These are phyloP conservation scores for Ectobius pallidus DNA, from an alignment of 2,888 invertebrate genomes.

Conservation along the genomic window DNA sequence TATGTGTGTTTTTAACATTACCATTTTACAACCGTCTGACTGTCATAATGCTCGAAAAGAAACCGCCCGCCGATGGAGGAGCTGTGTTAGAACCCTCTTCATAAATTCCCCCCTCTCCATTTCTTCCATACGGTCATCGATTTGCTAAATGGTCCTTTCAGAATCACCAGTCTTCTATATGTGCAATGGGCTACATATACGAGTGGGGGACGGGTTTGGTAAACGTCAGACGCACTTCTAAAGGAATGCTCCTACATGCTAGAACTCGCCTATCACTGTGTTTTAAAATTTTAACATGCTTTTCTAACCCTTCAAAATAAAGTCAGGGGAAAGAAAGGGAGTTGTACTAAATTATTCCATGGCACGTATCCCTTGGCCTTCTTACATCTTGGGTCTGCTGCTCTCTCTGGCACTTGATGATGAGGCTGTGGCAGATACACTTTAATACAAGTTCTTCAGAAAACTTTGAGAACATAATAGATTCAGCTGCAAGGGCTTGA, in stretches of 20 bases:
- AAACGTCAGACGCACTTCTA: not conserved
- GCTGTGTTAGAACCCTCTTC: not conserved
- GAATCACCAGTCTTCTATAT: not conserved
- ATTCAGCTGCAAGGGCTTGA: too few relatives aligned
- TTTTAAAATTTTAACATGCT: not conserved
- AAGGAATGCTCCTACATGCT: not conserved
- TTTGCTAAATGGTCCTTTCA: slow-evolving; percentile 15
- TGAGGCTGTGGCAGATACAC: too few relatives aligned
- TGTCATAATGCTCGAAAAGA: not conserved
- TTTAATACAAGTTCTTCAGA: too few relatives aligned
- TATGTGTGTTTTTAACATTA: not conserved
- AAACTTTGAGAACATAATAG: too few relatives aligned
- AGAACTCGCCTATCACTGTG: not conserved
- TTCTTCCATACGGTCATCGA: not conserved
- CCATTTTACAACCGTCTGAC: not conserved
- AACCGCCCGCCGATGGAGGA: not conserved
- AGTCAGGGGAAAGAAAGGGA: not conserved
- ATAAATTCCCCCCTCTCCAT: not conserved
- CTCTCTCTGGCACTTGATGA: too few relatives aligned
- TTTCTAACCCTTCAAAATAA: not conserved
- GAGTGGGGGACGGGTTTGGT: too few relatives aligned
- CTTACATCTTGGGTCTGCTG: too few relatives aligned
- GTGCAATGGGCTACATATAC: too few relatives aligned
- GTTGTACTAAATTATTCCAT: not conserved
- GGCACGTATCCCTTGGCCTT: not conserved